Conservation (phyloP, 2,113 vertebrate species). For the Pao palembangensis region DNA sequence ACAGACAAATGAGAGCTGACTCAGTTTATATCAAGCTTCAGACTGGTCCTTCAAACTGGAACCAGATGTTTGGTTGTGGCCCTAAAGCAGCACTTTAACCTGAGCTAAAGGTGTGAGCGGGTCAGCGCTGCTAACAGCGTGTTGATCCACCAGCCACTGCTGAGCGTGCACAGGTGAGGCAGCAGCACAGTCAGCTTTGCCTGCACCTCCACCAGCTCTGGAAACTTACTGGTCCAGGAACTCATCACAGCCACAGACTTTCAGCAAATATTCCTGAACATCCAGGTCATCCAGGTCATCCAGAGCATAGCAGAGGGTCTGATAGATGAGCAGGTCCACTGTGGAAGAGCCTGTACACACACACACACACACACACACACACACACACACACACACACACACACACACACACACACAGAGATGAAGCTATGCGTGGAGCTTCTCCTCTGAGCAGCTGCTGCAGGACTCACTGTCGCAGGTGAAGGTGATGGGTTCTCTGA, state of each 20-base stretch:
- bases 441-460: neutral
- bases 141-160: no score
- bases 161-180: no score
- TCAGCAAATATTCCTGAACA: slow-evolving; percentile 75
- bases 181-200: no score
- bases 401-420: neutral
- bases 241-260: slow-evolving; percentile 77
- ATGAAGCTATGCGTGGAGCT: neutral
- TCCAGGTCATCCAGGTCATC: slow-evolving; percentile 82
- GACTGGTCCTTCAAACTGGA: no score
- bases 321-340: slow-evolving; percentile 91
- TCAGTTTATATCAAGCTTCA: no score
- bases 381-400: neutral
- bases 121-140: no score
- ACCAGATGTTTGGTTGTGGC: no score
- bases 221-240: slow-evolving; percentile 88
- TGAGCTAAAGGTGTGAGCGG: no score
- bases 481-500: slow-evolving; percentile 88
- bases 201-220: neutral
- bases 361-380: neutral
- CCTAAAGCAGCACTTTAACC: no score
- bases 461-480: slow-evolving; percentile 71
- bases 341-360: slow-evolving; percentile 83
- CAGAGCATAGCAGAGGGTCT: slow-evolving; percentile 91
- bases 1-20: no score